These are phyloP conservation scores for Bagarius yarrelli DNA, from an alignment of 2,113 vertebrate genomes.

Conservation along the genomic window DNA sequence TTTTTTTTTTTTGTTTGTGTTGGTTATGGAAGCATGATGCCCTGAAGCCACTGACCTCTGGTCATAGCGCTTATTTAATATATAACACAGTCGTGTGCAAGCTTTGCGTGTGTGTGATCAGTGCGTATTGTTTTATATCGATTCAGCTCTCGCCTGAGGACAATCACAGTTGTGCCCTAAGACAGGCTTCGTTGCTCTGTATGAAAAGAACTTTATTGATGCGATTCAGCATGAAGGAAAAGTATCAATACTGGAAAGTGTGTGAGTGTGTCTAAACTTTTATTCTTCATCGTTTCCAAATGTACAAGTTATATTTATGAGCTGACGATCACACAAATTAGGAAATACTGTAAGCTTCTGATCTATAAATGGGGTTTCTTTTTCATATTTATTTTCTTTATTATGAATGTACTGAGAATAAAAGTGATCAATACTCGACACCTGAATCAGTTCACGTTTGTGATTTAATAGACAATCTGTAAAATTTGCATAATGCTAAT, in stretches of 20 bases:
- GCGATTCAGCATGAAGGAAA: neutral
- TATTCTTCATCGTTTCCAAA: neutral
- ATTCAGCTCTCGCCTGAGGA: neutral
- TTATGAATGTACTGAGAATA: too few relatives aligned
- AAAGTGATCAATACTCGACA: too few relatives aligned
- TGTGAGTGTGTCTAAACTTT: neutral
- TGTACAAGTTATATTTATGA: neutral
- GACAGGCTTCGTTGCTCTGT: neutral
- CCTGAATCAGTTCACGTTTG: neutral
- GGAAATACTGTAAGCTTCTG: neutral
- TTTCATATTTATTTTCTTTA: neutral
- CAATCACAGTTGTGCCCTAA: neutral
- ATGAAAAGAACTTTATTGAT: slow-evolving; percentile 11
- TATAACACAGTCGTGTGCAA: slow-evolving; percentile 3
- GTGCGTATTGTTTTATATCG: slow-evolving; percentile 5
- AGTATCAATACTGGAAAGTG: neutral
- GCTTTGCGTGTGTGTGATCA: neutral
- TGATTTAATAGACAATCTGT: neutral
- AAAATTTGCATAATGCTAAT: neutral
- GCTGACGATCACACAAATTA: neutral
- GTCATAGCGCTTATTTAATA: slow-evolving; percentile 11
- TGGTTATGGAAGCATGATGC: neutral
- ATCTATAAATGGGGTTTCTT: neutral
- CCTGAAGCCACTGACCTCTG: neutral
- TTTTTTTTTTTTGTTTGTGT: neutral